Evolutionary conservation across 2,113 vertebrate species (phyloP), one percentile per base, ranked within the genome.

Genomic region (Acrocephalus arundinaceus): DNA sequence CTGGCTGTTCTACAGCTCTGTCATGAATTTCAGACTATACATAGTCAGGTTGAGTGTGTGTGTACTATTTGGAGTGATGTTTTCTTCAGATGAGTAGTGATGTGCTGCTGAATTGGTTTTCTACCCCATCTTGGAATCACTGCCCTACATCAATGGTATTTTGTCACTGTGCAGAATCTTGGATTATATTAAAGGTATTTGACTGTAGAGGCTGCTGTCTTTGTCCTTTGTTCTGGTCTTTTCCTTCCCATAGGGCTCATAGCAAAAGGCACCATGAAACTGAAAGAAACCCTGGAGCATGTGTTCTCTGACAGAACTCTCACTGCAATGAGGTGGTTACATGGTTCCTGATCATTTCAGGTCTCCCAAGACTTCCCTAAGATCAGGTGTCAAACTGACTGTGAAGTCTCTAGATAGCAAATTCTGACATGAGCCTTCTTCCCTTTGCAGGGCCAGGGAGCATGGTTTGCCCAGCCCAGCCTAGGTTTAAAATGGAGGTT

Each of bases 181-280:
- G 71, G 22, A 11, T 57, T 82, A 16, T 83, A 95, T 91, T 92
- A 90, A 96, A 96, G 27, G 27, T 85, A 33, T 89, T 89, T 66
- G 66, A 80, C 74, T 87, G 43, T 96, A 72, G 43, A 71, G 70
- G 37, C 28, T 52, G 6, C 70, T 66, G 73, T 33, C 49, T 51
- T 73, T 22, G 35, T 74, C 54, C 51, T 93, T 73, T 67, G 11
- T 72, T 67, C 1, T 1, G 14, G 30, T 58, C 4, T 82, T 59
- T 52, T 57, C 19, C 11, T 66, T 85, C 30, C 54, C 51, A 19
- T 28, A 58, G 30, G 14, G 15, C 33, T 91, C 6, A 3, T 18
- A 80, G 52, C 54, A 72, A 65, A 55, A 39, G 43, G 7, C 6
- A 4, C 15, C 11, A 75, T 76, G 43, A 59, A 61, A 45, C 19